A percentile compares a stretch with the other conserved stretches of the same genome.
phyloP scores from a whole-genome alignment of 2,888 invertebrate genomes.

The Pterostichus madidus region DNA sequence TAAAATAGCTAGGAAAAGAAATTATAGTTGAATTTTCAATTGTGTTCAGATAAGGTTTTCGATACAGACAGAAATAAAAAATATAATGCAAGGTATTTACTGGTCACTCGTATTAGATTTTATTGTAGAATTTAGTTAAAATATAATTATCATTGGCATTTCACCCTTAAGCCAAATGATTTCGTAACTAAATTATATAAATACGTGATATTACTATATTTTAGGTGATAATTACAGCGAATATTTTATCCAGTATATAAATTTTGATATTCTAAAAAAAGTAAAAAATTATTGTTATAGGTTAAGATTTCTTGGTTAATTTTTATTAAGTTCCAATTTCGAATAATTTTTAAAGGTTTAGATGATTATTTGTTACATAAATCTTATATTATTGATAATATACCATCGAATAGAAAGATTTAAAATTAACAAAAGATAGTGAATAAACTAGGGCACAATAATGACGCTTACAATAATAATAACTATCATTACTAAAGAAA shows the following conservation, averaged over 20 bases:
- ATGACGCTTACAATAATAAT: slow-evolving; percentile 74
- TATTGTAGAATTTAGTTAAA: slow-evolving; percentile 53
- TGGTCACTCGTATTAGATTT: slow-evolving; percentile 35
- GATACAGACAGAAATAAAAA: neutral
- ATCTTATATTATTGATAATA: slow-evolving; percentile 51
- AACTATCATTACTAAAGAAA: slow-evolving; percentile 60
- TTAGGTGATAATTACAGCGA: slow-evolving; percentile 60
- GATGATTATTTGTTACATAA: slow-evolving; percentile 39
- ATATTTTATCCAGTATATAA: slow-evolving; percentile 56
- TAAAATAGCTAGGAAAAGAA: neutral
- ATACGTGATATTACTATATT: slow-evolving; percentile 59
- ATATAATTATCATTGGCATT: slow-evolving; percentile 46
- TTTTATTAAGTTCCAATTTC: slow-evolving; percentile 40
- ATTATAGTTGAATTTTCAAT: neutral
- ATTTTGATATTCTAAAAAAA: slow-evolving; percentile 56
- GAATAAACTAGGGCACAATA: slow-evolving; percentile 74
- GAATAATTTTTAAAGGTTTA: neutral
- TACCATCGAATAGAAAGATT: slow-evolving; percentile 56
- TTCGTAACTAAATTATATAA: slow-evolving; percentile 52
- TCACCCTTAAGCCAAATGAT: slow-evolving; percentile 45
- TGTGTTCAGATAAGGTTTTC: slow-evolving; percentile 12
- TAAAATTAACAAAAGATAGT: slow-evolving; percentile 47
- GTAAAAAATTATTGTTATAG: slow-evolving; percentile 53
- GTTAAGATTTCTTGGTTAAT: slow-evolving; percentile 44
- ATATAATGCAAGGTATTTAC: slow-evolving; percentile 35